Base-by-base conservation (phyloP, 2,888 invertebrate species). In the Caenorhabditis panamensis region DNA sequence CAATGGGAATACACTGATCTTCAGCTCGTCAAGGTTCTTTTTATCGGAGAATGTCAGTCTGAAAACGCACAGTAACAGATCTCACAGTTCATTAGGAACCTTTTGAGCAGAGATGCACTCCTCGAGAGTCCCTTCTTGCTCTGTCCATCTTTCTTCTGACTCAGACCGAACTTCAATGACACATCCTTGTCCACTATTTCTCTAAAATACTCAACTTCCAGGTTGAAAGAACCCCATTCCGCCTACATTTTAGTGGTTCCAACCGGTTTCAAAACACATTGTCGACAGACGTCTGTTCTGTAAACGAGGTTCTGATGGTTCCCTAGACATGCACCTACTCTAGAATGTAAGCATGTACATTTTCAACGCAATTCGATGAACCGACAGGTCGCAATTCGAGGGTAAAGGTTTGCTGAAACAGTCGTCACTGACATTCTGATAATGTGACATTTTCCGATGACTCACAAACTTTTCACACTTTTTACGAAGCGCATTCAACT, bases 401-500 rank as follows among this genome's bases (percentile, higher is more conserved):
- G 9, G 66, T 62, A 53, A 47, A 79, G 1, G 71, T 66, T 79
- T 79, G 79, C 79, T 79, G 61, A 41, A 78, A 77, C 56, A 56
- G 20, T 20, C 11, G 53, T 64, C 18, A 31, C 18, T 8, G 49
- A 31, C 24, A 28, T 28, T n/a, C 41, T 49, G 37, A 53, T 36
- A 64, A 36, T 26, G 49, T 58, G 51, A 49, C 20, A 53, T 44
- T 61, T 22, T 20, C 18, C 9, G 20, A 31, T 26, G 24, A 77
- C 79, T 61, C 41, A 79, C 79, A 67, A 56, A 79, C 47, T 67
- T 67, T n/a, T 72, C 62, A 22, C 72, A 63, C 36, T 72, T 79
- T n/a, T 79, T 63, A 8, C 59, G 28, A 16, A 79, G 16, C 3
- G 24, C 18, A 0, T n/a, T 16, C 26, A 79, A 41, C 4, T 44